Base-by-base conservation (phyloP, 2,113 vertebrate species). In the Axis porcinus region DNA sequence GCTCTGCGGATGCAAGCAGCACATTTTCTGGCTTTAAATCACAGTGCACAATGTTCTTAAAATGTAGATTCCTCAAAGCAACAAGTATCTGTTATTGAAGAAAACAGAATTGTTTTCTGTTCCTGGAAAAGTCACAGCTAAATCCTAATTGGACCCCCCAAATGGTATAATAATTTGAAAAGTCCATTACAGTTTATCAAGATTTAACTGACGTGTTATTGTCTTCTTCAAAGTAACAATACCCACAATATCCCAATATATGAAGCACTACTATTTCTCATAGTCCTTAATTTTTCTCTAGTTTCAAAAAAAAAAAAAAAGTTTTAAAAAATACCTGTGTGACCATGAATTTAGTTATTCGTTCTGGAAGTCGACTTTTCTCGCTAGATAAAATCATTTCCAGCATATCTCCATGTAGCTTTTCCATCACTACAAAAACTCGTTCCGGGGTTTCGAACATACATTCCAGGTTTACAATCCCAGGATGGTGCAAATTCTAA, bases 1-100 rank as follows among this genome's bases (percentile, higher is more conserved):
- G 99, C 98, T 99, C 99, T 96, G 99, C 99, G 23, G 99, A 99
- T 85, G 99, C 99, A 94, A 99, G 99, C n/a, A 99, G 99, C 93
- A 99, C 99, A 40, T 99, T 99, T 98, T 99, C 99, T 10, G 99
- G 99, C 99, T 99, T 99, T 98, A 99, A 99, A 99, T 99, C 99
- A 99, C 99, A 99, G 99, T 99, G 99, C 97, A 99, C 99, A 84
- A 99, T 99, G 98, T 99, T 99, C 98, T 99, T 99, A 99, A 99
- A 99, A 98, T 99, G 99, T 98, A 99, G 99, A 99, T 99, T 99
- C 98, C 99, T 99, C 98, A 99, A 98, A 93, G 99, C 99, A 98
- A 99, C 99, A 97, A 99, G 99, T 98, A 99, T 99, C 99, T 99
- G 98, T 89, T 47, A 97, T 47, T 98, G 93, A 98, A n/a, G 4